Evolutionary conservation across 2,888 invertebrate genomes (phyloP).

Genomic region (Vanessa cardui): DNA sequence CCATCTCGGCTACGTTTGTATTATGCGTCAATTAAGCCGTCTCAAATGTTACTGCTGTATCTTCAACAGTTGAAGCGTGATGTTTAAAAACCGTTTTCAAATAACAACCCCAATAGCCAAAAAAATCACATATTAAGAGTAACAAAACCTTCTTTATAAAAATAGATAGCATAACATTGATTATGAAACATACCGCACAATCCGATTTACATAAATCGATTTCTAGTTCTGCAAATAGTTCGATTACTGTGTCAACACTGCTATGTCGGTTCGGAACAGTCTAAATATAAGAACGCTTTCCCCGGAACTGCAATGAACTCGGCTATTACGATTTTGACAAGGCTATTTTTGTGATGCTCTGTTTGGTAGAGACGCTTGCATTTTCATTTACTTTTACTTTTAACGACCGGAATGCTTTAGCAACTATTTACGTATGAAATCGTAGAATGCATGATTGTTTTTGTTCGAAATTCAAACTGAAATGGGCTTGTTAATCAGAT

Average conservation of each 20-base stretch:
- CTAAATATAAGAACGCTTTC: slow-evolving; percentile 20
- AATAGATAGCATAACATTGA: neutral
- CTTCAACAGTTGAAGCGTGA: no score
- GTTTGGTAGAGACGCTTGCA: neutral
- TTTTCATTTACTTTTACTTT: slow-evolving; percentile 10
- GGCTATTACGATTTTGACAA: neutral
- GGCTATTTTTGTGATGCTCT: slow-evolving; percentile 1
- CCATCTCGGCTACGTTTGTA: no score
- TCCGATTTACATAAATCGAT: slow-evolving; percentile 22
- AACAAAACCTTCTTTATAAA: neutral
- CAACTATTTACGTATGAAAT: no score
- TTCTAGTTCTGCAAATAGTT: slow-evolving; percentile 11
- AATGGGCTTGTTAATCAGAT: no score
- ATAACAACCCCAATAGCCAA: no score
- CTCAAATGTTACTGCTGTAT: no score
- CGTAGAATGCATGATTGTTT: no score
- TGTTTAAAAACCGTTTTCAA: no score
- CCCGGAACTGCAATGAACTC: neutral
- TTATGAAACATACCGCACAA: slow-evolving; percentile 6
- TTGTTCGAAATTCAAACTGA: no score
- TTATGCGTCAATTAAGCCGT: no score
- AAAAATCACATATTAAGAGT: no score
- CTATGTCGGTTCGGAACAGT: neutral
- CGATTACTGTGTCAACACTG: slow-evolving; percentile 13
- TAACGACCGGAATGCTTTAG: neutral